These are phyloP conservation scores for Cydia splendana DNA, from an alignment of 1,140 invertebrate species.

Conservation along the genomic window DNA sequence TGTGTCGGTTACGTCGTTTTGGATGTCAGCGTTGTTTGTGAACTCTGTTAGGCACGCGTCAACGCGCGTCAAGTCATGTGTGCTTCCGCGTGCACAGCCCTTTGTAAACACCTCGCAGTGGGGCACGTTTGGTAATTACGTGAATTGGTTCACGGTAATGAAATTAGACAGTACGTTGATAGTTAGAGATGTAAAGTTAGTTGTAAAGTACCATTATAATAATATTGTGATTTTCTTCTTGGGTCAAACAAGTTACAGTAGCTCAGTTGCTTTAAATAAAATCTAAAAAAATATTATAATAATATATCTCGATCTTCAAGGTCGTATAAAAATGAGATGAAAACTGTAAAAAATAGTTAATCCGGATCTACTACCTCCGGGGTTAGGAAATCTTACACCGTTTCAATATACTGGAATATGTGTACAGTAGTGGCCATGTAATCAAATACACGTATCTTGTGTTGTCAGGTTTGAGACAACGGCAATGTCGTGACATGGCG, in stretches of 20 bases:
- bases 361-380: too few species aligned
- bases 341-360: too few species aligned
- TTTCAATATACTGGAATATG: neutral
- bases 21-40: neutral
- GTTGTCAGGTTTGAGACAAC: slow-evolving; percentile 6
- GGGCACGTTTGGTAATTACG: slow-evolving; percentile 12
- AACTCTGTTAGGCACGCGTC: neutral
- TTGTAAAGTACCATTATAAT: too few species aligned
- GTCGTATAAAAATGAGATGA: too few species aligned
- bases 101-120: slow-evolving; percentile 3
- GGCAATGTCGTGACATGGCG: neutral
- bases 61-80: neutral
- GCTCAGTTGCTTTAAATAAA: too few species aligned
- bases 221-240: neutral
- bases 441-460: neutral
- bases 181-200: neutral
- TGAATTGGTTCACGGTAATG: neutral
- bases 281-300: too few species aligned
- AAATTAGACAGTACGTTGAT: neutral
- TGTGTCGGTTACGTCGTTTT: neutral
- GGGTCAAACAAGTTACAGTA: neutral
- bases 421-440: neutral
- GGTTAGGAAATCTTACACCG: too few species aligned
- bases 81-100: slow-evolving; percentile 2
- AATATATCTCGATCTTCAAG: too few species aligned